These are phyloP conservation scores for Medauroidea extradentata DNA, from an alignment of 1,140 invertebrate species.

Conservation along the genomic window DNA sequence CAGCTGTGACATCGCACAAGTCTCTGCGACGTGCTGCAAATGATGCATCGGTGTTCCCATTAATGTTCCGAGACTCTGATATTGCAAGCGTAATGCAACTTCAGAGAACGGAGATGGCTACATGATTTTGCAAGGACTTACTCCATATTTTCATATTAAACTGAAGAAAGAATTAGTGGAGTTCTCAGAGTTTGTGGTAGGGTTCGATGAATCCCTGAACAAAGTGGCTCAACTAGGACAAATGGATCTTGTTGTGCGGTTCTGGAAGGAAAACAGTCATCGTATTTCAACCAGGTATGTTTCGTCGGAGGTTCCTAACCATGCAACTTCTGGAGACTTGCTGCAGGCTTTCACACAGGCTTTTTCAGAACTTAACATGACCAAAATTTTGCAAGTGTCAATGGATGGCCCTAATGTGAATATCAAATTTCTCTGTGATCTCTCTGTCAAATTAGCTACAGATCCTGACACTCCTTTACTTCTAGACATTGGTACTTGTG, in stretches of 20 bases:
- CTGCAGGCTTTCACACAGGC: neutral
- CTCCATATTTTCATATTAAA: slow-evolving; percentile 21
- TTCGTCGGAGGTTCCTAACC: no score
- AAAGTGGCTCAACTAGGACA: no score
- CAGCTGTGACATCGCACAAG: neutral
- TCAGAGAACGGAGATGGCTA: slow-evolving; percentile 23
- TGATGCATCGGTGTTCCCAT: slow-evolving; percentile 16
- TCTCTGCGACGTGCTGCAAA: slow-evolving; percentile 16
- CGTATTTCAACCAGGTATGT: no score
- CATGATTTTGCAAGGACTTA: slow-evolving; percentile 14
- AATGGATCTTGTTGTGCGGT: no score
- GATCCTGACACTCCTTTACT: slow-evolving; percentile 5
- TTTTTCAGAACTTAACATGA: slow-evolving; percentile 1
- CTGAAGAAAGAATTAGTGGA: slow-evolving; percentile 7
- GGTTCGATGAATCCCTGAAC: slow-evolving; percentile 20
- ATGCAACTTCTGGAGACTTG: no score
- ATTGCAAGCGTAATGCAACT: slow-evolving; percentile 24
- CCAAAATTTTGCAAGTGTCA: slow-evolving; percentile 10
- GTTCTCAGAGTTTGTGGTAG: slow-evolving; percentile 9
- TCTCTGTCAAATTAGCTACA: no score
- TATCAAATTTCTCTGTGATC: slow-evolving; percentile 1
- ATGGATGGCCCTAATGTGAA: slow-evolving; percentile 23
- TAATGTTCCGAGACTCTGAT: slow-evolving; percentile 20
- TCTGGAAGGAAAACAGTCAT: no score
- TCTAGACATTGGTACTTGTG: slow-evolving; percentile 21